Conservation (phyloP, 2,797 vertebrate genomes). For the Hippoglossus hippoglossus region DNA sequence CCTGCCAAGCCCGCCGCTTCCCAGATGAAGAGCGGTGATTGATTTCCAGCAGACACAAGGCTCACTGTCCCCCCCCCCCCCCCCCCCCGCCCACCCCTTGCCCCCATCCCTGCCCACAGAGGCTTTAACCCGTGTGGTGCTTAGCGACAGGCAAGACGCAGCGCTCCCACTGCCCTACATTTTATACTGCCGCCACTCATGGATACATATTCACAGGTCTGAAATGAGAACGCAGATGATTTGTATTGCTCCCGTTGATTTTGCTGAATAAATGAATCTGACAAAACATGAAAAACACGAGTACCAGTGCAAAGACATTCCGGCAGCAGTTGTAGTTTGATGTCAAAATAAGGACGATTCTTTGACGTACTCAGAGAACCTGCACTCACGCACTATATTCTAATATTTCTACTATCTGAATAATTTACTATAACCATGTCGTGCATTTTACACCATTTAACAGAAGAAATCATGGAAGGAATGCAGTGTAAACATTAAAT, state of each 20-base stretch:
- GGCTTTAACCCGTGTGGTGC: slow-evolving; percentile 73
- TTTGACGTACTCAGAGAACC: neutral
- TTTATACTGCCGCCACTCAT: slow-evolving; percentile 43
- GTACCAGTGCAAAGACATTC: neutral
- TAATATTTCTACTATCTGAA: slow-evolving; percentile 25
- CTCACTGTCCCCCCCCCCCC: slow-evolving; percentile 63
- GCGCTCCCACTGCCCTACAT: slow-evolving; percentile 77
- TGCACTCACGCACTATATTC: slow-evolving; percentile 13
- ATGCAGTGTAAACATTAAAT: slow-evolving; percentile 9
- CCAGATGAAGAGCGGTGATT: slow-evolving; percentile 76
- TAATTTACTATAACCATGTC: slow-evolving; percentile 22
- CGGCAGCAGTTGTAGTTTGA: neutral
- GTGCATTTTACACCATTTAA: slow-evolving; percentile 8
- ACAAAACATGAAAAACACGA: neutral
- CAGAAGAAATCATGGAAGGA: slow-evolving; percentile 6
- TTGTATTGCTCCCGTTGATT: neutral
- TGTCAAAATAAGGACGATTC: neutral
- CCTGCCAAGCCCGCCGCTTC: slow-evolving; percentile 66
- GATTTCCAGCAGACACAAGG: slow-evolving; percentile 78
- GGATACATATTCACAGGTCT: slow-evolving; percentile 26
- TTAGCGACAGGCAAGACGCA: slow-evolving; percentile 60
- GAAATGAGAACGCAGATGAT: slow-evolving; percentile 4
- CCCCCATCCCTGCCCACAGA: slow-evolving; percentile 44
- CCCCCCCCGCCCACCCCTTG: slow-evolving; percentile 24
- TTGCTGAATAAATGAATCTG: slow-evolving; percentile 4